Base-by-base conservation (phyloP, 2,888 invertebrate genomes). In the Phymatocera aterrima region DNA sequence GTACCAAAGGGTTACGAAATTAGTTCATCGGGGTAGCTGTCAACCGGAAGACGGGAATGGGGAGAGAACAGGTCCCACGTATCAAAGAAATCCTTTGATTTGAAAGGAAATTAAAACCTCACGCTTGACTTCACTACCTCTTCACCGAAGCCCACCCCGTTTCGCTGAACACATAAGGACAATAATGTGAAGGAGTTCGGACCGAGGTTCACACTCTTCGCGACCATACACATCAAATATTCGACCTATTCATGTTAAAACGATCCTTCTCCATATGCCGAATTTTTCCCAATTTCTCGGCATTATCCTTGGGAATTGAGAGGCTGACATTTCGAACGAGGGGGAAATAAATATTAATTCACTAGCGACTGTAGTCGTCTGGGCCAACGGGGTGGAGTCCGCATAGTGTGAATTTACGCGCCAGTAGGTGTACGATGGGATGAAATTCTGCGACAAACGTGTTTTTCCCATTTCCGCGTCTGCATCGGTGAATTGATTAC, bases 41-140 rank as follows among this genome's bases (percentile, higher is more conserved):
- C 31, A 34, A 48, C 70, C 72, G 34, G 51, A 51, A 72, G 72
- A 51, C 31, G 48, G 24, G 48, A 24, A 46, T 12, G 37, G 10
- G 15, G 61, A 64, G 61, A 34, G 37, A 24, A 46, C 68, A 12
- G 68, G 12, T 1, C 4, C 5, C 43, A 51, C 31, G 48, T 31
- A 34, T 72, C 72, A 51, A 51, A 72, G 48, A 48, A 48, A 34
- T 51, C 51, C 72, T 48, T 72, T 43, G 34, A 51, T 72, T 51
- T 34, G 72, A 34, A 72, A 43, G 51, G 72, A 72, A 72, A 72
- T 72, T 72, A 72, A 51, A 72, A 72, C 31, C 72, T 34, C 48
- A 51, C 72, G 24, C 34, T 51, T 48, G 68, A 68, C 34, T 64
- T 18, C 18, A 64, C 61, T 43, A 24, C 68, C 15, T n/a, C 46